phyloP scores from a whole-genome alignment of 2,888 invertebrate species.

The Cotesia congregata region DNA sequence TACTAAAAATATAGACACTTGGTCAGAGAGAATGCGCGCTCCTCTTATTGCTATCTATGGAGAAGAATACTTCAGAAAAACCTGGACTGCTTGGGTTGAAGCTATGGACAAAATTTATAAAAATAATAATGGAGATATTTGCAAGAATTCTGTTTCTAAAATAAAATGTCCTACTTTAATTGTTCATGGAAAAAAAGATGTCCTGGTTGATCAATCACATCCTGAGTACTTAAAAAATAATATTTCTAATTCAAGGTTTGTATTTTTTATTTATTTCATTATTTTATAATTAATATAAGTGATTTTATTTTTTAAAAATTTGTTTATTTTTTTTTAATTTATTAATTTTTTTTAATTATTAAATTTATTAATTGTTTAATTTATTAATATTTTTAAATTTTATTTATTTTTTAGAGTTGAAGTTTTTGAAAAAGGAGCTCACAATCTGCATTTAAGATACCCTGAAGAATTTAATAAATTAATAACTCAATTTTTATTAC shows the following conservation, averaged over 20 bases:
- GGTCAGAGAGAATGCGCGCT: constrained; percentile 84
- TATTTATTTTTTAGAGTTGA: constrained; percentile 74
- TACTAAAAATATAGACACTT: constrained; percentile 80
- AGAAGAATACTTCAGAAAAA: constrained; percentile 76
- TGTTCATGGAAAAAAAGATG: constrained; percentile 87
- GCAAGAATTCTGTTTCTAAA: constrained; percentile 75
- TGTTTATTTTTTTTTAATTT: too few species aligned
- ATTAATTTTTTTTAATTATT: too few species aligned
- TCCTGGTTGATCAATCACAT: constrained; percentile 82
- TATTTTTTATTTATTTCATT: constrained; percentile 38
- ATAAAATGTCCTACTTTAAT: constrained; percentile 85
- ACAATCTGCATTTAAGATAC: constrained; percentile 87
- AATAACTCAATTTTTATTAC: constrained; percentile 78
- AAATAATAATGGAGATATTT: constrained; percentile 80
- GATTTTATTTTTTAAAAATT: too few species aligned
- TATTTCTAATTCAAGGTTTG: constrained; percentile 78
- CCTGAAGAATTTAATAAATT: constrained; percentile 84
- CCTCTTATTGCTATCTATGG: constrained; percentile 84
- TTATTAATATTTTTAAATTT: too few species aligned
- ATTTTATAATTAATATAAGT: too few species aligned
- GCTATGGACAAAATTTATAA: constrained; percentile 74
- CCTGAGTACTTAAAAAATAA: constrained; percentile 79
- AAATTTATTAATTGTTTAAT: too few species aligned
- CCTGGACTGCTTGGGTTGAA: constrained; percentile 84
- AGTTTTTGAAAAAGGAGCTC: constrained; percentile 86